These are phyloP conservation scores for Aromia moschata DNA, from an alignment of 2,888 invertebrate genomes.

Conservation along the genomic window DNA sequence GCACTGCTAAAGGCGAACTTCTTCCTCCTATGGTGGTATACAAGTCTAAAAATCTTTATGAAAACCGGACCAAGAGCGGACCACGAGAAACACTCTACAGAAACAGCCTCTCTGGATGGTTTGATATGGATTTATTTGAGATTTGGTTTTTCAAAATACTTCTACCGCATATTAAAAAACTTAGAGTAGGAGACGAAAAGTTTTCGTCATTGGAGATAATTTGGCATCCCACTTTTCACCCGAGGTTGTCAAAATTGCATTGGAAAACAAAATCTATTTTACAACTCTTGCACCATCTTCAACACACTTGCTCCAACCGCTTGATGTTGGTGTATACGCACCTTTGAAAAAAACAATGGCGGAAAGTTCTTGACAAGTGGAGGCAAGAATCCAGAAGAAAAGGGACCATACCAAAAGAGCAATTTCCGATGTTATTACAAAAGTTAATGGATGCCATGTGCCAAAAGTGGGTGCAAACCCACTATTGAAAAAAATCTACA, in stretches of 20 bases:
- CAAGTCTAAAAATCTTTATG: constrained; percentile 11
- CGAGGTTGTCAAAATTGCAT: neutral
- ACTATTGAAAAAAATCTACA: neutral
- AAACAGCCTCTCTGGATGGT: neutral
- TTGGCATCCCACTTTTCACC: neutral
- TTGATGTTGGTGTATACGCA: neutral
- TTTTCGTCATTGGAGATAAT: neutral
- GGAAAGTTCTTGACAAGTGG: neutral
- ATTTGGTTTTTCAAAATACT: constrained; percentile 5
- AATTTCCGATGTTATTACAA: neutral
- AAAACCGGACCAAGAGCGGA: constrained; percentile 6
- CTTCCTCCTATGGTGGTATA: constrained; percentile 17
- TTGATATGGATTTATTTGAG: constrained; percentile 3
- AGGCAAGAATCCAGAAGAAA: neutral
- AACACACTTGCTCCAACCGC: neutral
- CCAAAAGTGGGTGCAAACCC: too few species aligned
- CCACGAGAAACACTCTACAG: constrained; percentile 2
- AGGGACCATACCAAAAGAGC: neutral
- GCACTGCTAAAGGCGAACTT: constrained; percentile 1
- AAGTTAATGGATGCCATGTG: neutral
- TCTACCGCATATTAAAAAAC: neutral
- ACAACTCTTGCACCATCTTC: neutral
- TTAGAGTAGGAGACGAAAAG: neutral
- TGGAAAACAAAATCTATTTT: neutral
- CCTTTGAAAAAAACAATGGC: neutral